Conservation (phyloP, 2,113 vertebrate genomes). For the Geococcyx californianus region DNA sequence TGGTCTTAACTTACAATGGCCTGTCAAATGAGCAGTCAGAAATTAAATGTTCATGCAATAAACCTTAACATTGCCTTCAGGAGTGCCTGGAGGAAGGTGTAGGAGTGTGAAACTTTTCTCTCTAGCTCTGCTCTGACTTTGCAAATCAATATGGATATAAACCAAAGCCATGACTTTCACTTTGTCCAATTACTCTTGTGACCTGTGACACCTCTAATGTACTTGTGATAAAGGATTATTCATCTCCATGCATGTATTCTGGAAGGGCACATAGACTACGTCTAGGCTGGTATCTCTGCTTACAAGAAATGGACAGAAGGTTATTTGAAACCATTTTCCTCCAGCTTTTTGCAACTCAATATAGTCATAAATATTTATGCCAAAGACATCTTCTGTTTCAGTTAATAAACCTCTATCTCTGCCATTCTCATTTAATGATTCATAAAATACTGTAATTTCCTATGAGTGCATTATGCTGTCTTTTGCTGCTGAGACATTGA, state of each 20-base stretch:
- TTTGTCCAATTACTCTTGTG: not conserved
- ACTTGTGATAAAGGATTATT: not conserved
- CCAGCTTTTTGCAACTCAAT: not conserved
- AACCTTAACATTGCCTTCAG: not conserved
- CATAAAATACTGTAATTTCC: slow-evolving; percentile 14
- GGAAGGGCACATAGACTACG: not conserved
- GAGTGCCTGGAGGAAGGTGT: not conserved
- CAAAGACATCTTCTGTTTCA: not conserved
- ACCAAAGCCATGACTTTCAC: not conserved
- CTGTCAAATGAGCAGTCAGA: not conserved
- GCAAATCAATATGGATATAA: not conserved
- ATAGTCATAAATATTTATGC: slow-evolving; percentile 11
- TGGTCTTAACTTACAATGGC: not conserved
- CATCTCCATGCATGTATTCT: not conserved
- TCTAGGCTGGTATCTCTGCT: not conserved
- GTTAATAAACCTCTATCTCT: not conserved
- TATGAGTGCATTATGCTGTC: not conserved
- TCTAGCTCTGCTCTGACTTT: not conserved
- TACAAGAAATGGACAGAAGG: not conserved
- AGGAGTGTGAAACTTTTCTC: not conserved
- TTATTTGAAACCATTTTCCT: not conserved
- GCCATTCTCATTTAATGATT: slow-evolving; percentile 7
- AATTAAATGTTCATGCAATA: not conserved
- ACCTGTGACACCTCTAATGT: not conserved
- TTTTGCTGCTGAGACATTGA: not conserved